Percentiles rank a stretch among this genome's conserved stretches.
These are phyloP conservation scores for Tinea pellionella DNA, from an alignment of 2,888 invertebrate species.

Conservation along the genomic window DNA sequence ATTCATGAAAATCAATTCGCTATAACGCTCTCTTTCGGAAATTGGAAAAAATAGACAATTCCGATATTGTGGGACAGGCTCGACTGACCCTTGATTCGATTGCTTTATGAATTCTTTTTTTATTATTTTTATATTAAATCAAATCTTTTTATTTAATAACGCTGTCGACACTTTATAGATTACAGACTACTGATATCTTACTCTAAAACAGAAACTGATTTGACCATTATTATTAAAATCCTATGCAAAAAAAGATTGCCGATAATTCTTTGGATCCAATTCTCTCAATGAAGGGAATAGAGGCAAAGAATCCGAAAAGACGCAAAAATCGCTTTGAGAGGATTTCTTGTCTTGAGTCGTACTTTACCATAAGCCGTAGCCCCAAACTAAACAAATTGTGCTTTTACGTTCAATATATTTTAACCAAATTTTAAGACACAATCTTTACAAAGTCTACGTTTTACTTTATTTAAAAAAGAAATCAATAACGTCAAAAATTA, in stretches of 20 bases:
- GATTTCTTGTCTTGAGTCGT: not conserved
- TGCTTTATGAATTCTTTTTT: not conserved
- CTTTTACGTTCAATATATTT: too few species aligned
- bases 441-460: too few species aligned
- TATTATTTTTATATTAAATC: not conserved
- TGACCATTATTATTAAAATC: not conserved
- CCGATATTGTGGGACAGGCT: slow-evolving; percentile 6
- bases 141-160: not conserved
- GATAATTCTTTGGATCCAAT: not conserved
- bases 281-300: not conserved
- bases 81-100: not conserved
- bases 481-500: too few species aligned
- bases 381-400: too few species aligned
- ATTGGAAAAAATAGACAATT: slow-evolving; percentile 11
- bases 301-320: not conserved
- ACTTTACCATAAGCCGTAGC: not conserved
- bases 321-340: not conserved
- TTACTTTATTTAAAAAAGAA: too few species aligned
- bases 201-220: too few species aligned
- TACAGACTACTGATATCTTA: too few species aligned
- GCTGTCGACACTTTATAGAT: too few species aligned
- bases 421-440: too few species aligned
- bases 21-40: slow-evolving; percentile 7
- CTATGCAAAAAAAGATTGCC: not conserved
- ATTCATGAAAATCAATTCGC: slow-evolving; percentile 11